Conservation (phyloP, 1,140 invertebrate genomes). For the Anastrepha obliqua region DNA sequence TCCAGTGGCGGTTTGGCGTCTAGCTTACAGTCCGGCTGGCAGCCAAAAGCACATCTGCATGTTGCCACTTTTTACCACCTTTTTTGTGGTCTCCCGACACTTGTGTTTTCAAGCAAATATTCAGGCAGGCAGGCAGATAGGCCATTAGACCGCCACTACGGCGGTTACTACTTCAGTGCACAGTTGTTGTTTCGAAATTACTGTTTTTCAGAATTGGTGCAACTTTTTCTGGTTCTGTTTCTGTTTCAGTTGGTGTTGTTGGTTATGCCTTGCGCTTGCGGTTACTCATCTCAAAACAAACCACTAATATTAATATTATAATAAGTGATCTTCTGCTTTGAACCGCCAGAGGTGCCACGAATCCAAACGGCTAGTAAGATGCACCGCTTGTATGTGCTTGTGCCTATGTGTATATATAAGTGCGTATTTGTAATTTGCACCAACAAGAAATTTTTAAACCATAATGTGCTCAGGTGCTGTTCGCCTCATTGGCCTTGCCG, state of each 20-base stretch:
- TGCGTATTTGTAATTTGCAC: neutral
- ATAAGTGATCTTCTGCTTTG: slow-evolving; percentile 73
- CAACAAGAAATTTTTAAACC: slow-evolving; percentile 21
- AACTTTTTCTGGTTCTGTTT: neutral
- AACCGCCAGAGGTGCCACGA: slow-evolving; percentile 6
- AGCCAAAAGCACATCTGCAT: slow-evolving; percentile 28
- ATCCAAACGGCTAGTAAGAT: neutral
- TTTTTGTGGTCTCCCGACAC: neutral
- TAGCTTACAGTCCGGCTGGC: slow-evolving; percentile 51
- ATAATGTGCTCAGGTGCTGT: slow-evolving; percentile 41
- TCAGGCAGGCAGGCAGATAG: slow-evolving; percentile 36
- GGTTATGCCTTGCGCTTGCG: slow-evolving; percentile 35
- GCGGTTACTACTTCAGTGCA: neutral
- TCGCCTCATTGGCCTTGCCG: slow-evolving; percentile 25
- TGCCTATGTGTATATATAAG: neutral
- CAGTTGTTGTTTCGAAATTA: slow-evolving; percentile 49
- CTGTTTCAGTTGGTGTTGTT: neutral
- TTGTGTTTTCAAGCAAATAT: slow-evolving; percentile 9
- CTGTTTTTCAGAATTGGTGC: slow-evolving; percentile 19
- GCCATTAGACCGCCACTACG: neutral
- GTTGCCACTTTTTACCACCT: neutral
- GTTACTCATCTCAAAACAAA: slow-evolving; percentile 69
- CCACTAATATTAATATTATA: slow-evolving; percentile 72
- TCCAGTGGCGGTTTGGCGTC: slow-evolving; percentile 64
- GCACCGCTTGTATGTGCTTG: no score